Base-by-base conservation (phyloP, 2,888 invertebrate species). In the Coleophora deauratella region DNA sequence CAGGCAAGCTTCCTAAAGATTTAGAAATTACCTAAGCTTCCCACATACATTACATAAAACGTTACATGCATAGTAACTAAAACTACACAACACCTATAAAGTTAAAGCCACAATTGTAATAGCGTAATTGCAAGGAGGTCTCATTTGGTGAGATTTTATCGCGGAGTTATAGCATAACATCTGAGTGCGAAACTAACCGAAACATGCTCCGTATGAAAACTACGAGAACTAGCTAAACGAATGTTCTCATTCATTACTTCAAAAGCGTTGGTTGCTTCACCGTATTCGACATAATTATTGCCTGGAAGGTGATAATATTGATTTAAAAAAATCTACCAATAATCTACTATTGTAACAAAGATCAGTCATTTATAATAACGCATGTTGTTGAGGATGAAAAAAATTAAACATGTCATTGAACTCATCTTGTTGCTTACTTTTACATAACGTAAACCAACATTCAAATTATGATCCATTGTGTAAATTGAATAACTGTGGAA, bases 391-490 rank as follows among this genome's bases (percentile, higher is more conserved):
- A 21, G 3, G 21, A 21, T 4, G 6, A 21, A 21, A 21, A 59
- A 68, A 68, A 68, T 67, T 62, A 72, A 76, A 72, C 74, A 71
- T 47, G 58, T 62, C 66, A 72, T 74, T 76, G 70, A 72, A 53
- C 38, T 46, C 49, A 37, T 52, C 51, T 57, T 60, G 65, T 66
- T 66, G 56, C 58, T 58, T 58, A 62, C 52, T 53, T 66, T 76
- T 72, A 72, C 66, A 70, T 70, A 78, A 78, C 21, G 21, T 6
- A 21, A 21, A 6, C 57, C 49, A 47, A 57, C 55, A 62, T 55
- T 59, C 56, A 55, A 67, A 66, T 68, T 68, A 68, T 55, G 52
- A 42, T 49, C 59, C 66, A 76, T 79, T 76, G 76, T 74, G 62
- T 59, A 65, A 72, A 74, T 65, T 69, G 65, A 65, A 66, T 66